These are phyloP conservation scores for Ditylenchus weischeri DNA, from an alignment of 2,888 invertebrate species.

Conservation along the genomic window DNA sequence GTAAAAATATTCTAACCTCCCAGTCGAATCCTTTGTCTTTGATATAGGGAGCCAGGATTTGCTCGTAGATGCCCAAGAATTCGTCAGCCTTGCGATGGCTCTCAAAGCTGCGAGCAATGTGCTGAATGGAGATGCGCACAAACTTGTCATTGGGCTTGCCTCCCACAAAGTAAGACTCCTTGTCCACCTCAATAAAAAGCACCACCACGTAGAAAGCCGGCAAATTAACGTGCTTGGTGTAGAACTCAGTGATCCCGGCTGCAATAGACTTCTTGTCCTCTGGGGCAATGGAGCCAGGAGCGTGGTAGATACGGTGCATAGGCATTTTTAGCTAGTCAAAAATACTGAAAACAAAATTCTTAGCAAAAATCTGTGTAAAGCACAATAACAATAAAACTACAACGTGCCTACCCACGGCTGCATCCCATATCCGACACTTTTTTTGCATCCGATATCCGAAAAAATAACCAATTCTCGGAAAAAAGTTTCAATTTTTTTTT, in stretches of 20 bases:
- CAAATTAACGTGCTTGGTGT: conserved; percentile 20
- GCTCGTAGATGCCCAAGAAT: conserved; percentile 19
- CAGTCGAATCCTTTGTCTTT: conserved; percentile 32
- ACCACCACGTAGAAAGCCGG: conserved; percentile 30
- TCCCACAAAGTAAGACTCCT: conserved; percentile 26
- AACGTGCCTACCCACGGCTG: too few species aligned
- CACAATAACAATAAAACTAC: too few species aligned
- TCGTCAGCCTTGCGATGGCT: conserved; percentile 11
- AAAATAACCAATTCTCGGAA: too few species aligned
- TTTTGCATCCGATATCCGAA: too few species aligned
- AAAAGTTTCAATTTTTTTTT: too few species aligned
- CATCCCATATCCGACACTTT: too few species aligned
- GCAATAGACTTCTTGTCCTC: conserved; percentile 29
- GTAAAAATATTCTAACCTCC: too few species aligned
- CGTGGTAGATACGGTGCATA: conserved; percentile 27
- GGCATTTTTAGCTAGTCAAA: conserved; percentile 15
- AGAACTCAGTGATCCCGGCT: conserved; percentile 23
- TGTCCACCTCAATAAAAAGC: conserved; percentile 21
- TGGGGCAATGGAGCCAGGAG: conserved; percentile 21
- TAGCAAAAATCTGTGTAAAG: too few species aligned
- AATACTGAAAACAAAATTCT: too few species aligned
- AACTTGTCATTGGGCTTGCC: conserved; percentile 28
- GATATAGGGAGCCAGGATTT: conserved; percentile 24
- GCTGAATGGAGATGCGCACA: conserved; percentile 26
- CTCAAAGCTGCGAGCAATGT: conserved; percentile 23